Percentiles rank a stretch among this genome's conserved stretches.
phyloP scores from a whole-genome alignment of 2,113 vertebrate species.

The Cheilinus undulatus region DNA sequence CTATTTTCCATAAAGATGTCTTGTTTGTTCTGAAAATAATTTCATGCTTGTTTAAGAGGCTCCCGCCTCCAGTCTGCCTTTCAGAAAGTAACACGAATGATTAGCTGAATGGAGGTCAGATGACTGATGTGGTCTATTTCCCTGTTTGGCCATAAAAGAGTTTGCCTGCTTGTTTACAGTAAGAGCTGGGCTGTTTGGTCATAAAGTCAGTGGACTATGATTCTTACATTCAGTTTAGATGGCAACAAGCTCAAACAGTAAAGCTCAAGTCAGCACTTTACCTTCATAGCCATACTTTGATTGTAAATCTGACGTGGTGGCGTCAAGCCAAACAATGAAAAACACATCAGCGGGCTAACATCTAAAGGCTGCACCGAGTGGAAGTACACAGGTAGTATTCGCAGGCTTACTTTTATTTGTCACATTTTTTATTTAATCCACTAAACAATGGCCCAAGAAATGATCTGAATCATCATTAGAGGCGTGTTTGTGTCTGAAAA shows the following conservation, averaged over 20 bases:
- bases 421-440: constrained; percentile 1
- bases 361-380: neutral
- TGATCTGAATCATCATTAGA: neutral
- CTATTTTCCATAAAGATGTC: neutral
- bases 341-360: neutral
- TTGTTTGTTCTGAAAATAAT: too few species aligned
- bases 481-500: constrained; percentile 9
- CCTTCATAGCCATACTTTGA: constrained; percentile 1
- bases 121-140: neutral
- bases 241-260: constrained; percentile 7
- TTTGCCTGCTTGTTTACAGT: neutral
- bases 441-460: neutral
- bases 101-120: constrained; percentile 15
- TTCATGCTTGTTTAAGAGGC: neutral
- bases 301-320: constrained; percentile 1
- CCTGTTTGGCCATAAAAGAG: neutral
- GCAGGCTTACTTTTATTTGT: neutral
- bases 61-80: neutral
- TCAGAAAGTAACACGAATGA: constrained; percentile 4
- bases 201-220: neutral
- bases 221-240: neutral
- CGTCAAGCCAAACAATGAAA: neutral
- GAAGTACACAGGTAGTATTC: neutral
- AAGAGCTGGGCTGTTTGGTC: neutral
- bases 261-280: constrained; percentile 29